Base-by-base conservation (phyloP, 2,797 vertebrate genomes). In the Melanotaenia boesemani region DNA sequence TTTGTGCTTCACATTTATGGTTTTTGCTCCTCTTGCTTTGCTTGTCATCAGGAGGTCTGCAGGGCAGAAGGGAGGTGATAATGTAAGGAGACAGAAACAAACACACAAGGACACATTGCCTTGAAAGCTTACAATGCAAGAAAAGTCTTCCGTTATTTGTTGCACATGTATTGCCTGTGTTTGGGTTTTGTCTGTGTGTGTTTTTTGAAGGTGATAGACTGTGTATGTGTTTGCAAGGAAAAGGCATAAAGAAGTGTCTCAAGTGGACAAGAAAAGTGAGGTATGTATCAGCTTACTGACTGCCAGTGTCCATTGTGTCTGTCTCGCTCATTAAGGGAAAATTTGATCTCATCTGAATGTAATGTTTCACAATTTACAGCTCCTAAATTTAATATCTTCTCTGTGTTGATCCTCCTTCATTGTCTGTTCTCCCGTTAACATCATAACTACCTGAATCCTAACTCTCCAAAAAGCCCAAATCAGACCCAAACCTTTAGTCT, bases 1-100 rank as follows among this genome's bases (percentile, higher is more conserved):
- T 52, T 88, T 88, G 63, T 75, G 75, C 79, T 74, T 88, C 77
- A 84, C 77, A 79, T 61, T 82, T 64, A 24, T 77, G 7, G 11
- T 62, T 54, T 62, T 72, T 58, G 28, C 52, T 75, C 79, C 74
- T 72, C 63, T 78, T 67, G 22, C 63, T 70, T 74, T 80, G 63
- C 63, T 76, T 64, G 60, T 86, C 81, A 85, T 79, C 77, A 77
- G 77, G 81, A 87, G 84, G 77, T 70, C 68, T n/a, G 16, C 76
- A 34, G 65, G 78, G 70, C 72, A 65, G 22, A 57, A 28, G 32
- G 76, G 39, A 57, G 74, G 74, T 52, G 83, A 82, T 85, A 82
- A 90, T 75, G 67, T 70, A 70, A 83, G 26, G 81, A 74, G 74
- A 75, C 79, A 82, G 58, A 80, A 68, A 68, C 32, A 72, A 63